These are phyloP conservation scores for Melanaphis sacchari DNA, from an alignment of 1,140 invertebrate genomes.

Conservation along the genomic window DNA sequence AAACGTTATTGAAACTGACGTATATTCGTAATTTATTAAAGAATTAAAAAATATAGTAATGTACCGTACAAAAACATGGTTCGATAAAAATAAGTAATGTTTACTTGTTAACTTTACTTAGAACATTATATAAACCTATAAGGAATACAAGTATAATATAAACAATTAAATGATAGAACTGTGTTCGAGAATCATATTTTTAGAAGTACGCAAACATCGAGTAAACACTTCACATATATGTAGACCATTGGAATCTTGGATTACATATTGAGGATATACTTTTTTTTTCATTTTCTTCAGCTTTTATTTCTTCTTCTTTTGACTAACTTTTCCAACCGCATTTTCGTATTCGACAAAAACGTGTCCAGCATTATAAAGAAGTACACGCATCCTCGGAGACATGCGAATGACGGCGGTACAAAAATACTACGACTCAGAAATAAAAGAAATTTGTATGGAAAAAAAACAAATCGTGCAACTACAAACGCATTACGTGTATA, in stretches of 20 bases:
- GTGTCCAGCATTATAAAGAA: neutral
- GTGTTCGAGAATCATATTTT: neutral
- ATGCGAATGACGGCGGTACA: slow-evolving; percentile 4
- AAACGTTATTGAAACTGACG: neutral
- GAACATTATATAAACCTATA: neutral
- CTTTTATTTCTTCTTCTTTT: neutral
- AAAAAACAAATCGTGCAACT: slow-evolving; percentile 7
- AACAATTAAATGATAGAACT: neutral
- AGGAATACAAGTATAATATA: too few species aligned
- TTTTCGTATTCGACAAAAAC: slow-evolving; percentile 6
- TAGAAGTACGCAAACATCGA: neutral
- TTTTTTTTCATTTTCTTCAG: neutral
- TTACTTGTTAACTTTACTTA: neutral
- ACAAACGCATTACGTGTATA: neutral
- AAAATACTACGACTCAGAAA: slow-evolving; percentile 14
- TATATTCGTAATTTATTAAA: neutral
- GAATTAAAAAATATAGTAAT: neutral
- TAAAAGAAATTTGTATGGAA: neutral
- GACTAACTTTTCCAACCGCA: slow-evolving; percentile 6
- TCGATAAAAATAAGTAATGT: neutral
- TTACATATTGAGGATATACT: neutral
- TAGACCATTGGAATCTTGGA: neutral
- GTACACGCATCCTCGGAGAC: neutral
- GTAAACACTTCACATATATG: neutral
- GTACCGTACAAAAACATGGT: neutral